Evolutionary conservation across 53 echinoderm and acorn worm genomes (phyloP).

Genomic region (Holothuria leucospilota): DNA sequence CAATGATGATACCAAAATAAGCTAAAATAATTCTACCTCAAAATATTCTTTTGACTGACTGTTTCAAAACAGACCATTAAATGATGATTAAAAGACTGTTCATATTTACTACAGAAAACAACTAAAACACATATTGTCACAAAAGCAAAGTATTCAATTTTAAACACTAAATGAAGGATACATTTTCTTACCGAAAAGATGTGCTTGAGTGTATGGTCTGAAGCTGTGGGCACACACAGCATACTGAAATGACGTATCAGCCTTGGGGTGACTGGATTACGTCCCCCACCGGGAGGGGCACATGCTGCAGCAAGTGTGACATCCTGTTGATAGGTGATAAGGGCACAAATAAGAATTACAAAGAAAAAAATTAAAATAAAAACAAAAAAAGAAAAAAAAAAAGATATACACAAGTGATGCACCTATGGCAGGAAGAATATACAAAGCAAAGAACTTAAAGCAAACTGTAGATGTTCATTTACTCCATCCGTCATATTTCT

Average conservation of each 20-base stretch:
- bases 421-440: no score
- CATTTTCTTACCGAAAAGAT: slow-evolving; percentile 84
- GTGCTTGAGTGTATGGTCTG: slow-evolving; percentile 94
- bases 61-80: no score
- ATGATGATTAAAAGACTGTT: no score
- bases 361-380: neutral
- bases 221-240: slow-evolving; percentile 96
- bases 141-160: no score
- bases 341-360: neutral
- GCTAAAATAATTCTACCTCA: no score
- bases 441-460: no score
- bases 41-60: no score
- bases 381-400: neutral
- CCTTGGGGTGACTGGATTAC: slow-evolving; percentile 97
- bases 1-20: no score
- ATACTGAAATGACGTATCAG: slow-evolving; percentile 95
- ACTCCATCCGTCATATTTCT: no score
- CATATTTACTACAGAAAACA: no score
- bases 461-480: no score
- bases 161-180: neutral
- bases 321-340: slow-evolving; percentile 62
- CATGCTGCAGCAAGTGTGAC: slow-evolving; percentile 96
- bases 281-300: slow-evolving; percentile 98
- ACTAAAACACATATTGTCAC: no score
- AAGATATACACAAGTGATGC: neutral